Evolutionary conservation across 2,797 vertebrate genomes (phyloP), one percentile per base, ranked within the genome.

Genomic region (Rhinatrema bivittatum): DNA sequence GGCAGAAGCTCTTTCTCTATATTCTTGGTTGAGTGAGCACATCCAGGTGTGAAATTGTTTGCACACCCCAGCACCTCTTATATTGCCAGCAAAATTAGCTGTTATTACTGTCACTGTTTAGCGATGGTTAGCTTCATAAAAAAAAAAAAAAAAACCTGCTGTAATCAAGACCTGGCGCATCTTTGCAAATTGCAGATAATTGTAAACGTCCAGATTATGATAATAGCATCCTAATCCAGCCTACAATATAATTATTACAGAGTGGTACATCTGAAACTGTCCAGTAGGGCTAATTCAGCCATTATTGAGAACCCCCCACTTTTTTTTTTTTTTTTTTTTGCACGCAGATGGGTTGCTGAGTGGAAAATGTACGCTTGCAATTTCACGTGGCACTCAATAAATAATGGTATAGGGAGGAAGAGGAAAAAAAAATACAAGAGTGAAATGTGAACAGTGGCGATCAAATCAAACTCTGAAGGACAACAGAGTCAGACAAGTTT

Each of bases 161-260:
- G 93, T 96, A 97, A 97, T 97, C 93, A 98, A 93, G 93, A 95
- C 91, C 90, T 87, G 88, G 91, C 88, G 93, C 94, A 98, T 98
- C 94, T 98, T 96, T 95, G 91, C 90, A 97, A 98, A 98, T 98
- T 93, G 94, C 91, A 96, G 90, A 94, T 96, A 98, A 98, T 97
- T 97, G 94, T 94, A 92, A 97, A 94, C 94, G 94, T 96, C 94
- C 94, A 97, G 94, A 98, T 98, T 98, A 97, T 97, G 93, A 98
- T 97, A 98, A 98, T 97, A 91, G 91, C 76, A 87, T 88, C 91
- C 90, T 98, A 97, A 98, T 97, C 92, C 93, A 94, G 89, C 81
- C 86, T 81, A 86, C 85, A 91, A 93, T 93, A 91, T 97, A 97
- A 98, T 97, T 97, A 97, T 92, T 93, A 90, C 93, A 86, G 88